Percentiles rank a stretch among this genome's conserved stretches.
Evolutionary conservation across 1,140 invertebrate genomes (phyloP).

Genomic region (Zaprionus kolodkinae): DNA sequence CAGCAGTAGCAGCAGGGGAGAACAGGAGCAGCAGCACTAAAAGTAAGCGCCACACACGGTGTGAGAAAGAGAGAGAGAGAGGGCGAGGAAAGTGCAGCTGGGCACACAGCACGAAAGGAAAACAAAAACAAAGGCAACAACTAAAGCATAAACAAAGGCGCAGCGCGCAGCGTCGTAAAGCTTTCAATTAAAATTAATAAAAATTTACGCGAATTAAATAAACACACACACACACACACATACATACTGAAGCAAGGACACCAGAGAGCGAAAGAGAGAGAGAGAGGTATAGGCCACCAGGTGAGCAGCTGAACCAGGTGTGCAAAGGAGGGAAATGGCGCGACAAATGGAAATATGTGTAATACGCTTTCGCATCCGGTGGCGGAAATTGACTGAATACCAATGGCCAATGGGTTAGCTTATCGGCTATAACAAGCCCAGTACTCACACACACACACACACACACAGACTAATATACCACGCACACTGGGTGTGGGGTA

Average conservation of each 20-base stretch:
- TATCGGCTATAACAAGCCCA: slow-evolving; percentile 21
- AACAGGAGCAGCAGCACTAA: slow-evolving; percentile 11
- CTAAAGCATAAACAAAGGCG: slow-evolving; percentile 62
- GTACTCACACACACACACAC: slow-evolving; percentile 8
- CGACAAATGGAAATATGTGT: slow-evolving; percentile 35
- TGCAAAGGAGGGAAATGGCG: not conserved
- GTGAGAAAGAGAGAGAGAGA: not conserved
- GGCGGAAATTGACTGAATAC: slow-evolving; percentile 34
- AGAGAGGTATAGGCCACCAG: not conserved
- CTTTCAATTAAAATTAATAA: slow-evolving; percentile 83
- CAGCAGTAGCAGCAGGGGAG: not conserved
- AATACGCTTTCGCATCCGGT: slow-evolving; percentile 29
- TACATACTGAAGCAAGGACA: not conserved
- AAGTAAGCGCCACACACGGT: slow-evolving; percentile 32
- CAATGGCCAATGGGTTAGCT: slow-evolving; percentile 33
- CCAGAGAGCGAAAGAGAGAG: not conserved
- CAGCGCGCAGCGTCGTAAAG: slow-evolving; percentile 69
- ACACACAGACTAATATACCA: not conserved
- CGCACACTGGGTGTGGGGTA: slow-evolving; percentile 26
- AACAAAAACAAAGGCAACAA: slow-evolving; percentile 37
- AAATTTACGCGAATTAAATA: slow-evolving; percentile 81
- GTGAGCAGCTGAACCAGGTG: not conserved
- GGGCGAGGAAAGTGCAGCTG: slow-evolving; percentile 48
- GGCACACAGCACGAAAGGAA: slow-evolving; percentile 34
- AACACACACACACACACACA: slow-evolving; percentile 47